These are phyloP conservation scores for Platichthys flesus DNA, from an alignment of 2,113 vertebrate species.

Conservation along the genomic window DNA sequence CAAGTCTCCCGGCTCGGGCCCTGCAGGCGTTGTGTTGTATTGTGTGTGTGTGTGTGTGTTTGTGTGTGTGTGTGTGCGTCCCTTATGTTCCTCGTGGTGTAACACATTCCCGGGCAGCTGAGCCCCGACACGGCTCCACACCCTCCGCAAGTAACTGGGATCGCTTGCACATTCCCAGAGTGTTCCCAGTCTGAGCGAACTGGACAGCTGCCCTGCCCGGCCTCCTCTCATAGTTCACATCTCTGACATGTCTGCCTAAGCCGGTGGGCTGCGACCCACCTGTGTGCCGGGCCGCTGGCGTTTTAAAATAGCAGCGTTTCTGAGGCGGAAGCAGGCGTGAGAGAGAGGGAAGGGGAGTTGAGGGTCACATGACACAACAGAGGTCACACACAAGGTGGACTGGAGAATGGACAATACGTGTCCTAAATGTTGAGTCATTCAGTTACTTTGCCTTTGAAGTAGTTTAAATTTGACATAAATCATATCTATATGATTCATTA, in stretches of 20 bases:
- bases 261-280: conserved; percentile 60
- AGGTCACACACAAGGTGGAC: conserved; percentile 27
- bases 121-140: conserved; percentile 51
- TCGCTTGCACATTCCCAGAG: conserved; percentile 77
- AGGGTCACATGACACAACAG: conserved; percentile 22
- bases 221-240: conserved; percentile 48
- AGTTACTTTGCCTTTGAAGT: not conserved
- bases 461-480: not conserved
- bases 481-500: not conserved
- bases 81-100: conserved; percentile 30
- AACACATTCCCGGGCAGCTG: conserved; percentile 61
- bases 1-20: conserved; percentile 1
- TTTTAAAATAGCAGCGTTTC: conserved; percentile 77
- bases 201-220: conserved; percentile 78
- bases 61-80: conserved; percentile 9
- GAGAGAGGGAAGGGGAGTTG: conserved; percentile 13
- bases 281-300: conserved; percentile 44
- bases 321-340: conserved; percentile 17
- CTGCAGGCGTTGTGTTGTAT: conserved; percentile 28
- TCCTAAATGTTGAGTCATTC: not conserved
- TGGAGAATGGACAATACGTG: not conserved
- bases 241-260: conserved; percentile 72
- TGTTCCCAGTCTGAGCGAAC: conserved; percentile 70
- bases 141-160: conserved; percentile 59
- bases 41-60: conserved; percentile 10